Percentiles rank a stretch among this genome's conserved stretches.
phyloP scores from a whole-genome alignment of 2,797 vertebrate genomes.

The Oreochromis grahami region DNA sequence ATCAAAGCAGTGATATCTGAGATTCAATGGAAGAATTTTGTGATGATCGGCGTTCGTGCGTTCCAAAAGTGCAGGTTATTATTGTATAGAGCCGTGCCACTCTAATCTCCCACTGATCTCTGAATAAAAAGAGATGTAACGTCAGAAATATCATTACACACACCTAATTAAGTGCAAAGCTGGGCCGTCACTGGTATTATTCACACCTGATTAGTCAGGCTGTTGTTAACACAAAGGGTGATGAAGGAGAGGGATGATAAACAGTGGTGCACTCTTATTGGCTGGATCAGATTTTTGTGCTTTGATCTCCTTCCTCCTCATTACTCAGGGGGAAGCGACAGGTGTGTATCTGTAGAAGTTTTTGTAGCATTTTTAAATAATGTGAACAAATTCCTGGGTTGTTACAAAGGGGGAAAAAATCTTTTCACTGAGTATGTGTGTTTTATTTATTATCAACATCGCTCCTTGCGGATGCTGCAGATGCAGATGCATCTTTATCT shows the following conservation, averaged over 20 bases:
- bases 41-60: neutral
- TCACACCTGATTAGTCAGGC: slow-evolving; percentile 65
- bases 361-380: neutral
- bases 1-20: neutral
- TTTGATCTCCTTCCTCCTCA: slow-evolving; percentile 68
- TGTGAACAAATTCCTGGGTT: neutral
- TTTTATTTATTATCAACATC: slow-evolving; percentile 10
- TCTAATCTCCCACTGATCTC: neutral
- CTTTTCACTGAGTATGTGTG: neutral
- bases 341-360: slow-evolving; percentile 28
- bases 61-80: neutral
- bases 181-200: slow-evolving; percentile 11
- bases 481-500: neutral
- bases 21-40: neutral
- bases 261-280: slow-evolving; percentile 52
- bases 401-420: neutral
- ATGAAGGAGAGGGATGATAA: slow-evolving; percentile 59
- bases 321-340: slow-evolving; percentile 39
- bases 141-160: slow-evolving; percentile 19
- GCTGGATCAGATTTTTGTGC: slow-evolving; percentile 45
- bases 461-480: neutral
- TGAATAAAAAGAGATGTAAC: neutral
- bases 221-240: slow-evolving; percentile 40
- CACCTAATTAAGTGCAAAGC: slow-evolving; percentile 52
- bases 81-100: neutral